Evolutionary conservation across 2,113 vertebrate species (phyloP).

Genomic region (Aegypius monachus): DNA sequence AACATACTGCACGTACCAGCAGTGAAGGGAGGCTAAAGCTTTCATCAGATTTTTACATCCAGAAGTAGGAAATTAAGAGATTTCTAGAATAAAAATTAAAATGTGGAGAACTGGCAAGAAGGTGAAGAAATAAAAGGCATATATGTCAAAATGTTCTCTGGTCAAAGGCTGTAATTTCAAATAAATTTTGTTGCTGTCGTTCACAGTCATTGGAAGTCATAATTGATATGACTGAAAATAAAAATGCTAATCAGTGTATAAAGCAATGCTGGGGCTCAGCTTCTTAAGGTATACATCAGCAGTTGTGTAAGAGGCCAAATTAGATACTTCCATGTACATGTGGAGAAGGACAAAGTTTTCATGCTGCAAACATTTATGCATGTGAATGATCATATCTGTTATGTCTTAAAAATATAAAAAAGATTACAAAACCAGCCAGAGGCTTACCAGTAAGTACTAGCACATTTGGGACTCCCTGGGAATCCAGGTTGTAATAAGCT

Average conservation of each 20-base stretch:
- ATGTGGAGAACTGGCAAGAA: not conserved
- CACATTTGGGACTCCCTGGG: not conserved
- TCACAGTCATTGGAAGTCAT: not conserved
- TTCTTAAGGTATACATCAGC: not conserved
- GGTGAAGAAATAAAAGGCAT: not conserved
- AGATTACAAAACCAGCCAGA: not conserved
- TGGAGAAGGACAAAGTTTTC: not conserved
- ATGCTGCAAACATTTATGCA: not conserved
- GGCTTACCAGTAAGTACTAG: not conserved
- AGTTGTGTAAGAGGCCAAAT: not conserved
- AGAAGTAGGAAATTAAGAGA: not conserved
- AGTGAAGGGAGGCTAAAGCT: not conserved
- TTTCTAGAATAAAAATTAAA: not conserved
- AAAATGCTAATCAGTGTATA: not conserved
- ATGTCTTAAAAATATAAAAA: not conserved
- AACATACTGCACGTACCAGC: fast-evolving
- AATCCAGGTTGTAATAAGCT: not conserved
- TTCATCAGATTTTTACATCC: not conserved
- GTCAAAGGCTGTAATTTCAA: not conserved
- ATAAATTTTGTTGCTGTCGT: not conserved
- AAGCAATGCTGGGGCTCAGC: not conserved
- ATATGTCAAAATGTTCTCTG: not conserved
- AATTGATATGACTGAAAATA: not conserved
- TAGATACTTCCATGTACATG: not conserved
- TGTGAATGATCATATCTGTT: not conserved